A percentile compares a stretch with the other conserved stretches of the same genome.
These are phyloP conservation scores for Leptopterna dolabrata DNA, from an alignment of 2,888 invertebrate genomes.

Conservation along the genomic window DNA sequence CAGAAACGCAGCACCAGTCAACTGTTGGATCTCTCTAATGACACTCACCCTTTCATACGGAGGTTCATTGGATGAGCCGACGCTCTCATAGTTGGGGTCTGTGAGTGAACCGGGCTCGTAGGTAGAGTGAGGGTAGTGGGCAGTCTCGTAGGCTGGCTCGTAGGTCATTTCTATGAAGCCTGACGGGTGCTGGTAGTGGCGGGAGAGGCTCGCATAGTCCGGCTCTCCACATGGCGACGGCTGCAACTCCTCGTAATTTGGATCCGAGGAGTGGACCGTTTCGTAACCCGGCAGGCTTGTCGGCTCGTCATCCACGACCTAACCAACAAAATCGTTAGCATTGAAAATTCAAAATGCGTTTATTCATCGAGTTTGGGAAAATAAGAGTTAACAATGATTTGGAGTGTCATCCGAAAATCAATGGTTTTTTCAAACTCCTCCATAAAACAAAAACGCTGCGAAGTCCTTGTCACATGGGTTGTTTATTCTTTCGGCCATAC, in stretches of 20 bases:
- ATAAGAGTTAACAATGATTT: neutral
- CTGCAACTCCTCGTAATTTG: slow-evolving; percentile 83
- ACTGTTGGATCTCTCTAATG: neutral
- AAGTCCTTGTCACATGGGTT: too few relatives aligned
- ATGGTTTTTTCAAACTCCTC: too few relatives aligned
- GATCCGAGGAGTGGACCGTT: slow-evolving; percentile 69
- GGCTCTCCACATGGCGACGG: slow-evolving; percentile 61
- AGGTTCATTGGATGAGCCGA: slow-evolving; percentile 72
- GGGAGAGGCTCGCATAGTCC: slow-evolving; percentile 63
- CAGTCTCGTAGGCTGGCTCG: slow-evolving; percentile 51
- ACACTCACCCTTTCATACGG: slow-evolving; percentile 74
- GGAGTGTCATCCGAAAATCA: neutral
- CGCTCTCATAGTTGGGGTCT: slow-evolving; percentile 86
- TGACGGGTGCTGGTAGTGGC: slow-evolving; percentile 46
- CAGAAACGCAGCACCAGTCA: too few relatives aligned
- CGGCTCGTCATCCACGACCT: slow-evolving; percentile 69
- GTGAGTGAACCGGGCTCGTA: slow-evolving; percentile 70
- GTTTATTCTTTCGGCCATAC: too few relatives aligned
- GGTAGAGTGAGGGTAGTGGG: slow-evolving; percentile 53
- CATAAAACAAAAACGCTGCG: too few relatives aligned
- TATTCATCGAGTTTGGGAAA: neutral
- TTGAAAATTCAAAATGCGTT: neutral
- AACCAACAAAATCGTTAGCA: neutral
- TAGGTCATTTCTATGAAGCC: slow-evolving; percentile 44
- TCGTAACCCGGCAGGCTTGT: slow-evolving; percentile 67